Conservation (phyloP, 2,113 vertebrate species). For the Sterrhoptilus dennistouni region DNA sequence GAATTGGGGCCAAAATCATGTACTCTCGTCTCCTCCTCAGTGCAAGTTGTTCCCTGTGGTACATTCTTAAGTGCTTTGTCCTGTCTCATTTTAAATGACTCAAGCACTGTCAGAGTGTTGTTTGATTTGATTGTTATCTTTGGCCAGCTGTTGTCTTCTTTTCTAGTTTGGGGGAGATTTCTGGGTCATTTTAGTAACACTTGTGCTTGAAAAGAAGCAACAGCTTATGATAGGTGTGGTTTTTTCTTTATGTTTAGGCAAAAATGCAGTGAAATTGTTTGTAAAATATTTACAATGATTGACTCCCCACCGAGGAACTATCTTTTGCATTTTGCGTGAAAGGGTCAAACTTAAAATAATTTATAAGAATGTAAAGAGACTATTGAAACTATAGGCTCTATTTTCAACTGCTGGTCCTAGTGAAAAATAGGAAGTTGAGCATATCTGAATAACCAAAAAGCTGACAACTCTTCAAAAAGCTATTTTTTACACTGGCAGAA, state of each 20-base stretch:
- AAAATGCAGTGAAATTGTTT: not conserved
- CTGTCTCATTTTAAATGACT: slow-evolving; percentile 68
- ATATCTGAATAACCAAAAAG: not conserved
- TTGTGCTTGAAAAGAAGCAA: not conserved
- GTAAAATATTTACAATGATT: not conserved
- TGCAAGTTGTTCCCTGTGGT: slow-evolving; percentile 62
- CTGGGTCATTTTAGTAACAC: slow-evolving; percentile 4
- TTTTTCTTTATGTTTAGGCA: not conserved
- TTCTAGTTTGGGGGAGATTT: slow-evolving; percentile 3
- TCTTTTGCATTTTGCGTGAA: not conserved
- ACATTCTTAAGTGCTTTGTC: slow-evolving; percentile 70
- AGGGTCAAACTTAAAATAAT: not conserved
- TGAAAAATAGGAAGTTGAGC: not conserved
- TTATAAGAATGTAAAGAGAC: not conserved
- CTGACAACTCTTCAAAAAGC: not conserved
- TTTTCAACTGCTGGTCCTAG: not conserved
- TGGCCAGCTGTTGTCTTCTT: slow-evolving; percentile 35
- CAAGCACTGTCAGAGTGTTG: slow-evolving; percentile 65
- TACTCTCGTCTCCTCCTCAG: slow-evolving; percentile 51
- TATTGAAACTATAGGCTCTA: not conserved
- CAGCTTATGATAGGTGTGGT: not conserved
- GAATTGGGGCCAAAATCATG: slow-evolving; percentile 52
- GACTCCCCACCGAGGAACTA: not conserved
- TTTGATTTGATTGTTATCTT: slow-evolving; percentile 71
- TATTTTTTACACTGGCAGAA: not conserved